Evolutionary conservation across 1,140 invertebrate genomes (phyloP).

Genomic region (Temnothorax nylanderi): DNA sequence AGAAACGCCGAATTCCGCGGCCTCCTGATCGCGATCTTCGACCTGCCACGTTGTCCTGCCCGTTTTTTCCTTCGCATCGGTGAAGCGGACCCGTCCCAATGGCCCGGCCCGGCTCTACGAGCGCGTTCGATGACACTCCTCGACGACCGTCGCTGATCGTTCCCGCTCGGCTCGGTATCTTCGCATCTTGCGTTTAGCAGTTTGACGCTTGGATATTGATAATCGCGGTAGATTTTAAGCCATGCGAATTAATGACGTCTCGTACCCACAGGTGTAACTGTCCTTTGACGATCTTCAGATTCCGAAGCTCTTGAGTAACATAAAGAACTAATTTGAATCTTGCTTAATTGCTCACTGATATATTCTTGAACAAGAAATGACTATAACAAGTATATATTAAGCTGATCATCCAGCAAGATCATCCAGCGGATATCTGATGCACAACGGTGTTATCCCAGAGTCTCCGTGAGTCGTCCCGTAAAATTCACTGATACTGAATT

Average conservation of each 20-base stretch:
- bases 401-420: background rate
- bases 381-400: background rate
- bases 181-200: constrained; percentile 7
- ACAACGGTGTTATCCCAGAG: background rate
- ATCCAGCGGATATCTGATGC: background rate
- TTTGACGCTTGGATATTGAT: background rate
- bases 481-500: constrained; percentile 8
- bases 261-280: background rate
- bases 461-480: background rate
- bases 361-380: background rate
- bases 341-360: background rate
- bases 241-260: background rate
- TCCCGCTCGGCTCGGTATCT: background rate
- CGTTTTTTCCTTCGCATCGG: constrained; percentile 59
- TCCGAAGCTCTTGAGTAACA: background rate
- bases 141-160: constrained; percentile 19
- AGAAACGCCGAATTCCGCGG: constrained; percentile 83
- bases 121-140: constrained; percentile 41
- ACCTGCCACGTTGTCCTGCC: constrained; percentile 64
- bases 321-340: background rate
- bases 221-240: background rate
- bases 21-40: constrained; percentile 75
- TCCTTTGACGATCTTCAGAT: background rate
- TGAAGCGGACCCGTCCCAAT: constrained; percentile 47
- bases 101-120: constrained; percentile 9